phyloP scores from a whole-genome alignment of 2,888 invertebrate genomes.

The Neocrepidodera transversa region DNA sequence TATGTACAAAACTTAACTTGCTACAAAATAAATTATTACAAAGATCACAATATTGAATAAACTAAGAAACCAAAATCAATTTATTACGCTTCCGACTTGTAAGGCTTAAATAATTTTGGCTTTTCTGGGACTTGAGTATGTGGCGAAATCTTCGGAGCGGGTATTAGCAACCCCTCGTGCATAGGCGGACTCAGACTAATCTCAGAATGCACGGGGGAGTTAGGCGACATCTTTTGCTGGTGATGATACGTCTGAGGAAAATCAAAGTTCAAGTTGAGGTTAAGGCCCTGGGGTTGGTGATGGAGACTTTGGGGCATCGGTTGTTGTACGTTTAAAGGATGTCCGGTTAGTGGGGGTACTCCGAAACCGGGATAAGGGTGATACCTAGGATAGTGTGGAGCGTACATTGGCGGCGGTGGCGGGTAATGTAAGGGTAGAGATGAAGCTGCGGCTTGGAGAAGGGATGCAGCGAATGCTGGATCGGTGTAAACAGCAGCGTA shows the following conservation, averaged over 20 bases:
- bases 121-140: conserved; percentile 55
- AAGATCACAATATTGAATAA: conserved; percentile 16
- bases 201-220: conserved; percentile 56
- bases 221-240: conserved; percentile 49
- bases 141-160: conserved; percentile 52
- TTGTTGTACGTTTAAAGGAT: conserved; percentile 49
- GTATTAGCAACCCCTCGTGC: conserved; percentile 54
- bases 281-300: conserved; percentile 50
- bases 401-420: conserved; percentile 67
- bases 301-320: conserved; percentile 58
- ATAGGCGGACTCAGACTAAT: conserved; percentile 56
- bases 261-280: conserved; percentile 51
- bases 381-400: conserved; percentile 62
- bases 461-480: conserved; percentile 90
- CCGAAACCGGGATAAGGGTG: conserved; percentile 61
- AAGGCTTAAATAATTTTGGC: conserved; percentile 79
- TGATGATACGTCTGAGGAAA: conserved; percentile 43
- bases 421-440: conserved; percentile 64
- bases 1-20: conserved; percentile 6
- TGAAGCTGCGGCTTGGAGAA: conserved; percentile 87
- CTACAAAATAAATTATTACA: conserved; percentile 14
- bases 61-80: neutral
- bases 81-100: conserved; percentile 67
- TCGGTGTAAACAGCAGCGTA: conserved; percentile 94
- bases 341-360: conserved; percentile 58